Evolutionary conservation across 2,888 invertebrate genomes (phyloP).

Genomic region (Nematopogon swammerdamellus): DNA sequence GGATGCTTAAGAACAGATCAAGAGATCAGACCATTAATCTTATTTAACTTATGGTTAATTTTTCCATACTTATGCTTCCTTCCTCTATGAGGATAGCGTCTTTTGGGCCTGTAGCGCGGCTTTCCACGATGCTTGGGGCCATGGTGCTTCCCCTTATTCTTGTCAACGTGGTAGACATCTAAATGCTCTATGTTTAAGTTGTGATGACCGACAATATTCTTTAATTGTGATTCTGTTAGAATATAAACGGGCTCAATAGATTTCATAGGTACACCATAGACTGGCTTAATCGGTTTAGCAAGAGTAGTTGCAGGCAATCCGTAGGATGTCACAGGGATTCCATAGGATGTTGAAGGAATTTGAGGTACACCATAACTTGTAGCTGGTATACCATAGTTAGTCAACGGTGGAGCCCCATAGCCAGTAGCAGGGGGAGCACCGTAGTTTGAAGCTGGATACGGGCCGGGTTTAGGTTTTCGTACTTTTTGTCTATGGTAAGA

Average conservation of each 20-base stretch:
- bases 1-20: too few species aligned
- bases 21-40: slow-evolving; percentile 8
- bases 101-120: neutral
- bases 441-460: slow-evolving; percentile 1
- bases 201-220: slow-evolving; percentile 31
- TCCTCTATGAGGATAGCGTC: slow-evolving; percentile 4
- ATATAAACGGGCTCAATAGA: slow-evolving; percentile 36
- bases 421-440: slow-evolving; percentile 7
- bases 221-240: slow-evolving; percentile 35
- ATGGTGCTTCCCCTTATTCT: slow-evolving; percentile 12
- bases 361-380: neutral
- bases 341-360: slow-evolving; percentile 2
- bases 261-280: slow-evolving; percentile 5
- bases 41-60: slow-evolving; percentile 27
- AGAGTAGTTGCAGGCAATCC: neutral
- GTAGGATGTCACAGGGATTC: neutral
- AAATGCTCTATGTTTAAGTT: slow-evolving; percentile 39
- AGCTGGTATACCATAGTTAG: slow-evolving; percentile 6
- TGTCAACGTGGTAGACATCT: slow-evolving; percentile 29
- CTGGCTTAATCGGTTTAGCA: slow-evolving; percentile 5
- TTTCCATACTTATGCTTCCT: slow-evolving; percentile 22
- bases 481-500: slow-evolving; percentile 1
- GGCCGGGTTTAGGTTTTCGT: too few species aligned
- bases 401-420: slow-evolving; percentile 8
- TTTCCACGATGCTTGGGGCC: neutral